phyloP scores from a whole-genome alignment of 1,140 invertebrate species.

The Pseudomyrmex sp. region DNA sequence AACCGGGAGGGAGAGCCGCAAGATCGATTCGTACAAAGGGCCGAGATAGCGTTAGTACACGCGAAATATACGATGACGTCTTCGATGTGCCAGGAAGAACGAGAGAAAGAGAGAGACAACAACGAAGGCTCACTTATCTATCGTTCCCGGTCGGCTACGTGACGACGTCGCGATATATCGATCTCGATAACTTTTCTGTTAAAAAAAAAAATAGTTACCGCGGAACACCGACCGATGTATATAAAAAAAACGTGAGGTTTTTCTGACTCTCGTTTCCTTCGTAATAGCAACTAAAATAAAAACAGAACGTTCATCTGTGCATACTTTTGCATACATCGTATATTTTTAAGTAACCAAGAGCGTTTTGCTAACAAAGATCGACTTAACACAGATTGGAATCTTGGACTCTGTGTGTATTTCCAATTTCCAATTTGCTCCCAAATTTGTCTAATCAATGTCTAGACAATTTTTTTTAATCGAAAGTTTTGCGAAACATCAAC shows the following conservation, averaged over 20 bases:
- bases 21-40: neutral
- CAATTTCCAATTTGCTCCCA: constrained; percentile 19
- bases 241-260: neutral
- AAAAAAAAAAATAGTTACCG: neutral
- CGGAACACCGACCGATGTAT: neutral
- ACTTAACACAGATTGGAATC: constrained; percentile 16
- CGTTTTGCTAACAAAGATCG: neutral
- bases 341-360: neutral
- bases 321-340: neutral
- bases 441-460: neutral
- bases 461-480: too few species aligned
- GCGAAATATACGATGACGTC: constrained; percentile 1
- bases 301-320: neutral
- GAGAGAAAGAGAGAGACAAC: constrained; percentile 8
- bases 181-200: neutral
- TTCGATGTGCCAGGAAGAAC: neutral
- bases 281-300: neutral
- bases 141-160: neutral
- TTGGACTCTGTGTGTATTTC: constrained; percentile 11
- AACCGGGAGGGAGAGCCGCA: neutral
- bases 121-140: constrained; percentile 5
- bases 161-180: neutral
- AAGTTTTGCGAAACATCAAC: neutral
- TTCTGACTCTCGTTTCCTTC: neutral
- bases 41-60: constrained; percentile 4